These are phyloP conservation scores for Tympanuchus pallidicinctus DNA, from an alignment of 2,113 vertebrate genomes.

Conservation along the genomic window DNA sequence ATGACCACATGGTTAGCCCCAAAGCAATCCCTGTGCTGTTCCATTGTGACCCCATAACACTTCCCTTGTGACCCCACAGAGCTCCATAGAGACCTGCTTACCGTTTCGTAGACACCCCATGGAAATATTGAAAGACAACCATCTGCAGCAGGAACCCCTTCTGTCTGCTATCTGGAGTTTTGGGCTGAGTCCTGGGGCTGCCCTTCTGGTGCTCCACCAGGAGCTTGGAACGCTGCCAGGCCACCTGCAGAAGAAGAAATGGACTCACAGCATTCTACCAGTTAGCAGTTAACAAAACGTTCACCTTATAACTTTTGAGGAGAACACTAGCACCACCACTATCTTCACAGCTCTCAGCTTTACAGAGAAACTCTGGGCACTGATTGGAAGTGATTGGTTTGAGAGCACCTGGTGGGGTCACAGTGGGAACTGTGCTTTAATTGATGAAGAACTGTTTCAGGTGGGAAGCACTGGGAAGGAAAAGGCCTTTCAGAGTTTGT, in stretches of 20 bases:
- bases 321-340: neutral
- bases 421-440: neutral
- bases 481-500: neutral
- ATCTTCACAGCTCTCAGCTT: neutral
- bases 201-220: neutral
- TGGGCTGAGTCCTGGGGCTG: neutral
- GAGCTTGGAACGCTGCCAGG: too few species aligned
- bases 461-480: neutral
- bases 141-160: neutral
- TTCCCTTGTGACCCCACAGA: too few species aligned
- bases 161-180: neutral
- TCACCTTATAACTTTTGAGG: neutral
- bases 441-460: neutral
- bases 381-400: neutral
- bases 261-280: neutral
- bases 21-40: too few species aligned
- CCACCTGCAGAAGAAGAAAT: neutral
- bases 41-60: too few species aligned
- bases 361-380: neutral
- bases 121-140: neutral
- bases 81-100: too few species aligned
- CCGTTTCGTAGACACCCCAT: too few species aligned
- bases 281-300: neutral
- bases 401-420: neutral
- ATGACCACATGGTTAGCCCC: too few species aligned